phyloP scores from a whole-genome alignment of 2,797 vertebrate species.

The Ambastaia sidthimunki region DNA sequence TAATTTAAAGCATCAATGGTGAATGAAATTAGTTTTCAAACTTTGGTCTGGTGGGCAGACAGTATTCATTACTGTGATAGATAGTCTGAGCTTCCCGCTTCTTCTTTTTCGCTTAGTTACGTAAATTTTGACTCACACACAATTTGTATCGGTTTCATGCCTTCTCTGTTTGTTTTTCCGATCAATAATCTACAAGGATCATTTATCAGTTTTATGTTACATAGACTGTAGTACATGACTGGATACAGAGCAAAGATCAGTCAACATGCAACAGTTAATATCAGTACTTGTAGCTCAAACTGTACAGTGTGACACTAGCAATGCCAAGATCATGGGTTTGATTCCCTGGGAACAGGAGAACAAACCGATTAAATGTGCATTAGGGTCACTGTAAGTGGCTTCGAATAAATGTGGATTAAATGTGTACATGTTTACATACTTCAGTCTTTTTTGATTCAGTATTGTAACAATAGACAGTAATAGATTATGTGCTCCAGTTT shows the following conservation, averaged over 20 bases:
- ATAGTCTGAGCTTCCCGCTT: slow-evolving; percentile 66
- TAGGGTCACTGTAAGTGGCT: background rate
- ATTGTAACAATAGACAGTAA: slow-evolving; percentile 21
- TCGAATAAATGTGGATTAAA: background rate
- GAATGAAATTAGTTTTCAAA: slow-evolving; percentile 74
- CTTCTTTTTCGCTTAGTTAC: slow-evolving; percentile 55
- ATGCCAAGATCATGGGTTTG: background rate
- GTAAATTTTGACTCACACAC: slow-evolving; percentile 49
- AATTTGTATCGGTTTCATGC: slow-evolving; percentile 12
- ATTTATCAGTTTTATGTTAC: slow-evolving; percentile 41
- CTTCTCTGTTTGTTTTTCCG: slow-evolving; percentile 24
- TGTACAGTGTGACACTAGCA: background rate
- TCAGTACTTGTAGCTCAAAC: background rate
- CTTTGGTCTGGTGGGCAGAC: slow-evolving; percentile 70
- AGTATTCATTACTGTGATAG: slow-evolving; percentile 72
- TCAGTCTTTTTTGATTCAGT: slow-evolving; percentile 2
- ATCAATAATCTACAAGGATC: slow-evolving; percentile 45
- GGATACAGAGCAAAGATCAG: slow-evolving; percentile 12
- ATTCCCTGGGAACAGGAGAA: background rate
- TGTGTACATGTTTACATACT: background rate
- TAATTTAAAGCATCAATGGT: slow-evolving; percentile 73
- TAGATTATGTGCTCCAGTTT: slow-evolving; percentile 20
- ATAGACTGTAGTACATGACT: slow-evolving; percentile 1
- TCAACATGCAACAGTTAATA: slow-evolving; percentile 7
- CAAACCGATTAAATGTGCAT: background rate